These are phyloP conservation scores for Aricia artaxerxes DNA, from an alignment of 2,888 invertebrate species.

Conservation along the genomic window DNA sequence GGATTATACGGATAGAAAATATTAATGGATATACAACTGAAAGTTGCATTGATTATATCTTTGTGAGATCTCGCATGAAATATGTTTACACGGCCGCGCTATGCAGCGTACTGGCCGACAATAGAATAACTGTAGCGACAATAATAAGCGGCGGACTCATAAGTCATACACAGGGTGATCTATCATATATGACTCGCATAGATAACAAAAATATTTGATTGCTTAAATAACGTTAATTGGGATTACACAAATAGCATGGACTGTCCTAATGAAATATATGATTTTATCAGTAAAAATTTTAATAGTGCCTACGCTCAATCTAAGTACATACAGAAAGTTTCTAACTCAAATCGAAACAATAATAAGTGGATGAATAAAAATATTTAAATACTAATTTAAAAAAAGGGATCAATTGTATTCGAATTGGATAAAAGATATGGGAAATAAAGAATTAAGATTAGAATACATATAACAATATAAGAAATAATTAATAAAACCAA, in stretches of 20 bases:
- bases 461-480: neutral
- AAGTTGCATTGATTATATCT: conserved; percentile 18
- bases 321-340: too few relatives aligned
- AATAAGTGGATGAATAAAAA: neutral
- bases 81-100: conserved; percentile 4
- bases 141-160: neutral
- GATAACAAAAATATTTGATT: conserved; percentile 1
- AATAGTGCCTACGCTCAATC: too few relatives aligned
- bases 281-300: too few relatives aligned
- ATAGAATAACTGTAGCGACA: conserved; percentile 16
- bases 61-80: too few relatives aligned
- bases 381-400: too few relatives aligned
- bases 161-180: neutral
- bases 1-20: conserved; percentile 30
- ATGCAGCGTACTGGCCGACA: neutral
- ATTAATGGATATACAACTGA: conserved; percentile 15
- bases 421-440: neutral
- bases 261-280: too few relatives aligned
- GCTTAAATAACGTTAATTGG: too few relatives aligned
- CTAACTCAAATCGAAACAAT: neutral
- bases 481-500: too few relatives aligned
- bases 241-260: too few relatives aligned
- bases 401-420: neutral
- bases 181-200: neutral
- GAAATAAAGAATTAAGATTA: neutral